Base-by-base conservation (phyloP, 2,888 invertebrate species). In the Tanaodytes sp. region DNA sequence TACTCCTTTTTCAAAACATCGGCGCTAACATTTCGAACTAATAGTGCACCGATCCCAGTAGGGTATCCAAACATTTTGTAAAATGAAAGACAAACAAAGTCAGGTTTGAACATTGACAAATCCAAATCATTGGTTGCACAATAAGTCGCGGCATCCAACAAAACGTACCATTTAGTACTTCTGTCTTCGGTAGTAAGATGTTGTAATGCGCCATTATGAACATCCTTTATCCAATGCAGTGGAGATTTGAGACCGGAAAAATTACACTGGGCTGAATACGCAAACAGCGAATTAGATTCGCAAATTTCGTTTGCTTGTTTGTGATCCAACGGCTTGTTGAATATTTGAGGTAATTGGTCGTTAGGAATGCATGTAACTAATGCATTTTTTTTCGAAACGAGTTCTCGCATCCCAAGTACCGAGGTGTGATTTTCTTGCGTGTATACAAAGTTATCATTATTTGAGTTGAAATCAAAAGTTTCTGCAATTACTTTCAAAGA, bases 1-100 rank as follows among this genome's bases (percentile, higher is more conserved):
- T 95, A 97, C 54, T 84, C 86, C 80, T 93, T 92, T 63, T 88
- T 86, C 70, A 96, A 85, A 6, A 90, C 85, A 77, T 86, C 66
- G 31, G 86, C 85, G 80, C 90, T 91, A 15, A 85, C 82, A 80
- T 92, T 93, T 79, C 87, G 90, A 0, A 97, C 92, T 57, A 98
- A 81, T 15, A 97, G 84, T 9, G 95, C 97, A 23, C 98, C 98
- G 14, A 98, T 86, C 2, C 98, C 98, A 49, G 97, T 97, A 1
- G 98, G 98, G 84, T 93, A 97, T 15, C 93, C 93, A 87, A 98
- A 98, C 79, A 98, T 93, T 88, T 98, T 98, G 86, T 98, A 98
- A 87, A 98, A 98, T 0, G 98, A 98, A 14, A 98, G 62, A 58
- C 91, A 90, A 0, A 97, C 91, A 87, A 97, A 98, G 85, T 98